A percentile compares a stretch with the other conserved stretches of the same genome.
These are phyloP conservation scores for Agonum fuliginosum DNA, from an alignment of 2,888 invertebrate species.

Conservation along the genomic window DNA sequence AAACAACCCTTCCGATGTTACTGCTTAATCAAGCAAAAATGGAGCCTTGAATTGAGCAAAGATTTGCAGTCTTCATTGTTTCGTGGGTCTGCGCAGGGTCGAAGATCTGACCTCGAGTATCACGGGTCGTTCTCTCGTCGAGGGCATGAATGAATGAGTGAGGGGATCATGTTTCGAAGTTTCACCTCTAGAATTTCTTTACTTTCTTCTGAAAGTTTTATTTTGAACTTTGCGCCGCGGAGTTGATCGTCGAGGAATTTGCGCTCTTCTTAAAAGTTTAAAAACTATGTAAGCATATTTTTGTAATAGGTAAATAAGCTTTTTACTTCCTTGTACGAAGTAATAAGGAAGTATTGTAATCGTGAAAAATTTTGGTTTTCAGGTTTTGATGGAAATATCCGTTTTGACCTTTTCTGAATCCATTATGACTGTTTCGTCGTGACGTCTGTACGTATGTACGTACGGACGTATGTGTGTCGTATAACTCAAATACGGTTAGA, in stretches of 20 bases:
- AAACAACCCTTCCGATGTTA: neutral
- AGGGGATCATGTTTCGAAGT: constrained; percentile 75
- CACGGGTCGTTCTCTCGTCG: constrained; percentile 76
- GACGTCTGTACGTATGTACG: no score
- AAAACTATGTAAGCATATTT: no score
- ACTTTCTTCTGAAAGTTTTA: constrained; percentile 79
- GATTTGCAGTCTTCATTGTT: constrained; percentile 57
- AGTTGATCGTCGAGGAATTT: constrained; percentile 82
- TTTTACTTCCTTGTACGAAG: no score
- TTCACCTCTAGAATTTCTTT: constrained; percentile 77
- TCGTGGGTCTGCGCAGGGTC: constrained; percentile 67
- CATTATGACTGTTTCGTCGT: no score
- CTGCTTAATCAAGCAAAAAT: neutral
- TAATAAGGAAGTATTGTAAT: no score
- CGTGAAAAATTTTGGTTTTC: no score
- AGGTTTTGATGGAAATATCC: no score
- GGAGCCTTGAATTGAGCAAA: no score
- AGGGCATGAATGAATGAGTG: constrained; percentile 81
- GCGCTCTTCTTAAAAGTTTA: constrained; percentile 83
- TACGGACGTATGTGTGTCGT: no score
- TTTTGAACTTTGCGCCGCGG: constrained; percentile 81
- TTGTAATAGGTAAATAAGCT: no score
- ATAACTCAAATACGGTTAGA: no score
- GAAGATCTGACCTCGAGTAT: constrained; percentile 70
- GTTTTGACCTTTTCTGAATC: no score